These are phyloP conservation scores for Campylomormyrus numenius DNA, from an alignment of 2,113 vertebrate species.

Conservation along the genomic window DNA sequence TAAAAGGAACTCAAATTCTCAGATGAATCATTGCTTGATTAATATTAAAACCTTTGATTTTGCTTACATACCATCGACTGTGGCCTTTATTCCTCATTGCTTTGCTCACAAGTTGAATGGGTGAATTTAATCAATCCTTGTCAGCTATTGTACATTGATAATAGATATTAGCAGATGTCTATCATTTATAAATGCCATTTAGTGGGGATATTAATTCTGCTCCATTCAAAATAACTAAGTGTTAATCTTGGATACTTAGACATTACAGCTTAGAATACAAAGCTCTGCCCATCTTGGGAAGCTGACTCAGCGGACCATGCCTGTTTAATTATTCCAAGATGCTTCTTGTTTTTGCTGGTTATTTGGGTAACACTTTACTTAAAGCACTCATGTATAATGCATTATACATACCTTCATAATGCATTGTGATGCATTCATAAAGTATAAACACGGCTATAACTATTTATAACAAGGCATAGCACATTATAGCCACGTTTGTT, in stretches of 20 bases:
- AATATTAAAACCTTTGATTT: not conserved
- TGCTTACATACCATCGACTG: not conserved
- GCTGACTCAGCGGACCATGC: not conserved
- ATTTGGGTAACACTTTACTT: not conserved
- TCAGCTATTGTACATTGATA: not conserved
- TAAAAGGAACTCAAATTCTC: not conserved
- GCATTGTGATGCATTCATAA: not conserved
- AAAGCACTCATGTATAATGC: not conserved
- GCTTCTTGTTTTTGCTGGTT: not conserved
- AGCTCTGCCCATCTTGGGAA: not conserved
- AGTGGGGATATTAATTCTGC: not conserved
- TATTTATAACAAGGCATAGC: not conserved
- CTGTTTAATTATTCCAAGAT: not conserved
- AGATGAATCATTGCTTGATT: not conserved
- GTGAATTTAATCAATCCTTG: not conserved
- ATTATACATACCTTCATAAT: not conserved
- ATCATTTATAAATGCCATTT: not conserved
- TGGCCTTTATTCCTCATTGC: not conserved
- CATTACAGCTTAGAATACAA: not conserved
- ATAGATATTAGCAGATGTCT: not conserved
- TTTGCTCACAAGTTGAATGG: not conserved
- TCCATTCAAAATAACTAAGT: not conserved
- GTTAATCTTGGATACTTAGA: not conserved
- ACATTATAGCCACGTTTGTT: not conserved
- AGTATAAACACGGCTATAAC: not conserved